Evolutionary conservation across 2,797 vertebrate species (phyloP), one percentile per base, ranked within the genome.

Genomic region (Euphonia xanthogaster): DNA sequence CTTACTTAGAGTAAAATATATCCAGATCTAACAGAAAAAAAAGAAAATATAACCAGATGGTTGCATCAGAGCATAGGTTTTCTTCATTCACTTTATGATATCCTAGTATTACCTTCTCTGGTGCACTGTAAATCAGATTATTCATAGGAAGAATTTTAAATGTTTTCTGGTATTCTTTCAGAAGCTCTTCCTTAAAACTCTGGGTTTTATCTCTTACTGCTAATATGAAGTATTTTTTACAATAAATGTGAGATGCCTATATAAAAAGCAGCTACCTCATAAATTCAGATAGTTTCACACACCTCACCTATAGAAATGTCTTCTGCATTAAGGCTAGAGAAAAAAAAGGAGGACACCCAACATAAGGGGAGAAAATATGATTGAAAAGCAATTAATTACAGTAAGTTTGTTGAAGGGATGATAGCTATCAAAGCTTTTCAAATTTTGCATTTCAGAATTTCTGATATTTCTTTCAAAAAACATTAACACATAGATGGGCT

Each of bases 401-500:
- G 79, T 75, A 94, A 90, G 30, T 83, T 86, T 90, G 58, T 47
- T 90, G 79, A 94, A 85, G 2, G 3, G 83, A 67, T 93, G 88
- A 88, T 93, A 96, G 92, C 78, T 97, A 92, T 95, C 90, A 96
- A 95, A 95, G 86, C 86, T 91, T 51, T 93, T 92, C 71, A 88
- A 74, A 88, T 90, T 77, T 54, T 67, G 45, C 65, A 70, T 91
- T 95, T 84, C 73, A 93, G 66, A 88, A 84, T 90, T 89, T 73
- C 58, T 84, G 48, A 25, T 78, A 74, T 50, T 93, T 91, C 54
- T 90, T 90, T 83, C 48, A 2, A 42, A 71, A 80, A 83, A 25
- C 1, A 5, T 60, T 88, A 90, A 40, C 58, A 60, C 24, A 17
- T 42, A 76, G 78, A 92, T 81, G 44, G 60, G 87, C 66, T 96